Conservation (phyloP, 2,797 vertebrate genomes). For the Atherinosoma microstoma region DNA sequence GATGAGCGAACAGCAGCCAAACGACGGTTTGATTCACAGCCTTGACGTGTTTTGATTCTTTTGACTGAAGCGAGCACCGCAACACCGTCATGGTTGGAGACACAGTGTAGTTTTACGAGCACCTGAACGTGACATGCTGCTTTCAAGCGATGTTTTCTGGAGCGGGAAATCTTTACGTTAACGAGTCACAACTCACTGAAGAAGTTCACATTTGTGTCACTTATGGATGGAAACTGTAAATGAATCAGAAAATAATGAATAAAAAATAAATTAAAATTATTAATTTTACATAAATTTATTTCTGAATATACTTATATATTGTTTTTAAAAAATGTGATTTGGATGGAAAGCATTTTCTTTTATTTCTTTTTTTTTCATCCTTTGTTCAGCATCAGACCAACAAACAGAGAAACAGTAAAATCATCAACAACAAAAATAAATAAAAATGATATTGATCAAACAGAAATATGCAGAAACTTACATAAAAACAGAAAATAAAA, state of each 20-base stretch:
- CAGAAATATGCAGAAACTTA: neutral
- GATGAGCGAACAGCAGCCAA: conserved; percentile 47
- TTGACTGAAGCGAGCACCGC: conserved; percentile 65
- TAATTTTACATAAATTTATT: neutral
- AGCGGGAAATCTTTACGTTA: conserved; percentile 20
- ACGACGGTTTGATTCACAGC: conserved; percentile 46
- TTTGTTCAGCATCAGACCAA: neutral
- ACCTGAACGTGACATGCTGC: conserved; percentile 69
- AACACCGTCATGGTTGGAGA: conserved; percentile 54
- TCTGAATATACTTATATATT: neutral
- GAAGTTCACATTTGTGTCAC: conserved; percentile 6
- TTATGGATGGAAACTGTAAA: neutral
- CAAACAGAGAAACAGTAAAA: neutral
- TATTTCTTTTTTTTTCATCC: neutral
- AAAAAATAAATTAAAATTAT: neutral
- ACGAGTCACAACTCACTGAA: conserved; percentile 13
- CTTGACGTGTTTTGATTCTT: conserved; percentile 41
- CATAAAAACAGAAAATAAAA: neutral
- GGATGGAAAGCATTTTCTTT: neutral
- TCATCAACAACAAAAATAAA: neutral
- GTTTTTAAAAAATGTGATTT: neutral
- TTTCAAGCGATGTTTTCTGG: conserved; percentile 63
- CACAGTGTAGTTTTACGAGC: conserved; percentile 65
- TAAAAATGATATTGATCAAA: neutral
- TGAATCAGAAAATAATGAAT: neutral